Evolutionary conservation across 2,797 vertebrate genomes (phyloP).

Genomic region (Enteromius unitaeniatus): DNA sequence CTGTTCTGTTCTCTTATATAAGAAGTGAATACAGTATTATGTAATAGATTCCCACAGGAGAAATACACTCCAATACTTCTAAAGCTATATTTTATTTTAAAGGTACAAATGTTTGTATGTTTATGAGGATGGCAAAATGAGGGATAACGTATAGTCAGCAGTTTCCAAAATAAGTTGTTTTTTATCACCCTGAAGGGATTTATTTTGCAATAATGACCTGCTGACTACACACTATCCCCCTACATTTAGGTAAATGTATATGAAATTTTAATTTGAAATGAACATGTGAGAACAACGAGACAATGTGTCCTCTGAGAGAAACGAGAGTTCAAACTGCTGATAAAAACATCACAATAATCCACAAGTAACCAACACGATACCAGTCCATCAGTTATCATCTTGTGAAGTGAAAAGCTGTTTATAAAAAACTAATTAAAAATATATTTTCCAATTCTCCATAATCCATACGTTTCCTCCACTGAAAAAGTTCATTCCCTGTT

Average conservation of each 20-base stretch:
- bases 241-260: not conserved
- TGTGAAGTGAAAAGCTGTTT: not conserved
- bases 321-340: not conserved
- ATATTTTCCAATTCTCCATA: not conserved
- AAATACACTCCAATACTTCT: conserved; percentile 11
- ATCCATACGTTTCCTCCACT: not conserved
- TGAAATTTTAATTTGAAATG: not conserved
- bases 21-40: conserved; percentile 46
- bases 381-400: not conserved
- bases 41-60: conserved; percentile 35
- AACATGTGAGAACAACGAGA: not conserved
- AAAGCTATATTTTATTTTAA: not conserved
- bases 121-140: not conserved
- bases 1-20: conserved; percentile 44
- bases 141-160: not conserved
- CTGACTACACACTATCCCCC: not conserved
- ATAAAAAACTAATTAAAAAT: not conserved
- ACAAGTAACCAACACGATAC: not conserved
- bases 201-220: not conserved
- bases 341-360: not conserved
- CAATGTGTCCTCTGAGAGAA: not conserved
- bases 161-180: not conserved
- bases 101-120: not conserved
- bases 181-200: not conserved
- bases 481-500: not conserved